A percentile compares a stretch with the other conserved stretches of the same genome.
Conservation (phyloP, 2,113 vertebrate genomes). For the Cephalopholis sonnerati region DNA sequence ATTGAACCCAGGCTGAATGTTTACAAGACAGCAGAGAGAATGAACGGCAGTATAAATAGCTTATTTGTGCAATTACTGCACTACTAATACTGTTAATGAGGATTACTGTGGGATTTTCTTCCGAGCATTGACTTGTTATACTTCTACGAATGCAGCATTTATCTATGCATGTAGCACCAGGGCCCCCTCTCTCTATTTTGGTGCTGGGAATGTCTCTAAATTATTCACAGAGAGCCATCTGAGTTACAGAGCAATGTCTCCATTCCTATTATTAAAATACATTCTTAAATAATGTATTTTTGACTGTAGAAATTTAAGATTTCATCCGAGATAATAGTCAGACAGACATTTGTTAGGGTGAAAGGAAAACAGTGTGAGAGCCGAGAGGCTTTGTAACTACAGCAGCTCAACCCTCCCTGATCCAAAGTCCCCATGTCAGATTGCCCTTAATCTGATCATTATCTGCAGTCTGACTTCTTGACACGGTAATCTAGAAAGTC, state of each 20-base stretch:
- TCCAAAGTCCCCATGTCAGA: conserved; percentile 70
- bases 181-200: neutral
- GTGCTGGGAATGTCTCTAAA: conserved; percentile 9
- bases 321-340: neutral
- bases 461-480: conserved; percentile 68
- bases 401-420: conserved; percentile 50
- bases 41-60: neutral
- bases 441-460: conserved; percentile 79
- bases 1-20: conserved; percentile 4
- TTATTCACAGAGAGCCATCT: conserved; percentile 5
- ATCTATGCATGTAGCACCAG: neutral
- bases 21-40: neutral
- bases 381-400: conserved; percentile 45
- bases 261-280: conserved; percentile 2
- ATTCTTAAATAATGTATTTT: conserved; percentile 5
- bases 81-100: conserved; percentile 27
- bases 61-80: neutral
- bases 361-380: conserved; percentile 14
- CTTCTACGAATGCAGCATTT: conserved; percentile 8
- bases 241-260: neutral
- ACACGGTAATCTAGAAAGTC: conserved; percentile 66
- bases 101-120: conserved; percentile 37
- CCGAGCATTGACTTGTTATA: conserved; percentile 6
- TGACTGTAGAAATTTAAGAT: neutral
- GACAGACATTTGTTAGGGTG: neutral